phyloP scores from a whole-genome alignment of 2,888 invertebrate genomes.

The Aporophyla nigra region DNA sequence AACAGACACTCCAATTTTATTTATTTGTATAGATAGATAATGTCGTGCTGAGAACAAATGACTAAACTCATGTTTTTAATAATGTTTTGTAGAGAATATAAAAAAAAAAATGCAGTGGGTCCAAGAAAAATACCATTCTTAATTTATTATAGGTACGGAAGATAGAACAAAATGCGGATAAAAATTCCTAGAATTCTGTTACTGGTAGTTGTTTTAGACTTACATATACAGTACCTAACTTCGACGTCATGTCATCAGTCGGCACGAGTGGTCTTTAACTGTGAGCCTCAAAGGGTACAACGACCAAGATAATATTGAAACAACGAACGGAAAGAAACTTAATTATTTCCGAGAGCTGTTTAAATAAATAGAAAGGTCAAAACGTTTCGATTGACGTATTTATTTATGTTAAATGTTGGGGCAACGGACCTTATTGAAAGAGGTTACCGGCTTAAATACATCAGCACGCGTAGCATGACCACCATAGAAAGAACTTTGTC shows the following conservation, averaged over 20 bases:
- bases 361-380: slow-evolving; percentile 13
- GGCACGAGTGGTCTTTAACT: background rate
- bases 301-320: slow-evolving; percentile 23
- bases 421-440: background rate
- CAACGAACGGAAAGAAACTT: slow-evolving; percentile 7
- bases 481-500: too few species aligned
- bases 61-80: too few species aligned
- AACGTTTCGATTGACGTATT: slow-evolving; percentile 15
- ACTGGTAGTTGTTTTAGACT: background rate
- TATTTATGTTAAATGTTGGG: slow-evolving; percentile 18
- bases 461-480: too few species aligned
- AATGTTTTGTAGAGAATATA: too few species aligned
- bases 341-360: slow-evolving; percentile 23
- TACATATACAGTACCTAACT: background rate
- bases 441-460: slow-evolving; percentile 6
- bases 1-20: too few species aligned
- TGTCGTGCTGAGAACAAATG: too few species aligned
- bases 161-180: background rate
- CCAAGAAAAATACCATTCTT: background rate
- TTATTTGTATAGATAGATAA: too few species aligned
- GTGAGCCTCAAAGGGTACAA: background rate
- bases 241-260: background rate
- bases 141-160: background rate
- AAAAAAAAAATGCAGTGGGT: too few species aligned
- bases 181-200: background rate